phyloP scores from a whole-genome alignment of 2,113 vertebrate species.

The Nesoenas mayeri region DNA sequence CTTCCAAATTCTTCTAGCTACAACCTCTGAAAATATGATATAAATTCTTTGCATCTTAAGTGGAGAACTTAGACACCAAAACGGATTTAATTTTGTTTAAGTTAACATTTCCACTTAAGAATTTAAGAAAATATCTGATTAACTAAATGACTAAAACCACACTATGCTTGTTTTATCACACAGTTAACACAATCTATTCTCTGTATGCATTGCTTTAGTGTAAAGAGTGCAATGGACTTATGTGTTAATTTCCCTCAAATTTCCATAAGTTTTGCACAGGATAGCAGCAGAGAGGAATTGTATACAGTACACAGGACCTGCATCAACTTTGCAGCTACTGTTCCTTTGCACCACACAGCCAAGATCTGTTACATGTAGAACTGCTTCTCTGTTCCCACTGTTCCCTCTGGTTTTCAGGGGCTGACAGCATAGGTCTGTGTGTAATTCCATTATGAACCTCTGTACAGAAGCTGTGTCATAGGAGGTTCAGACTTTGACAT shows the following conservation, averaged over 20 bases:
- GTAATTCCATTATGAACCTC: background rate
- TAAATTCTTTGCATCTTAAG: background rate
- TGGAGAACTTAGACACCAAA: background rate
- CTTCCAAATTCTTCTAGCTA: background rate
- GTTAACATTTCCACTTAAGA: background rate
- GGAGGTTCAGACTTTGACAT: too few species aligned
- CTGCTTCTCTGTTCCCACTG: background rate
- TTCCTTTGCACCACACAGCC: background rate
- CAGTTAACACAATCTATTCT: background rate
- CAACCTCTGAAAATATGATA: background rate
- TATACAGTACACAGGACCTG: background rate
- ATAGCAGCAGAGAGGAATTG: background rate
- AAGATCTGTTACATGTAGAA: background rate
- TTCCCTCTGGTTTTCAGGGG: background rate
- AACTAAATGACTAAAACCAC: background rate
- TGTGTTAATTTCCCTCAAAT: background rate
- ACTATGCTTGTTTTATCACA: background rate
- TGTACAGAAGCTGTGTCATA: background rate
- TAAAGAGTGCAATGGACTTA: background rate
- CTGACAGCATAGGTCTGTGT: background rate
- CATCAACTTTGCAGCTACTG: background rate
- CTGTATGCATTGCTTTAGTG: background rate
- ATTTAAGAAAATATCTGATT: background rate
- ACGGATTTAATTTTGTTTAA: background rate
- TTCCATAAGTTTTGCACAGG: background rate